Conservation (phyloP, 2,113 vertebrate genomes). For the Neodontobutis hainanensis region DNA sequence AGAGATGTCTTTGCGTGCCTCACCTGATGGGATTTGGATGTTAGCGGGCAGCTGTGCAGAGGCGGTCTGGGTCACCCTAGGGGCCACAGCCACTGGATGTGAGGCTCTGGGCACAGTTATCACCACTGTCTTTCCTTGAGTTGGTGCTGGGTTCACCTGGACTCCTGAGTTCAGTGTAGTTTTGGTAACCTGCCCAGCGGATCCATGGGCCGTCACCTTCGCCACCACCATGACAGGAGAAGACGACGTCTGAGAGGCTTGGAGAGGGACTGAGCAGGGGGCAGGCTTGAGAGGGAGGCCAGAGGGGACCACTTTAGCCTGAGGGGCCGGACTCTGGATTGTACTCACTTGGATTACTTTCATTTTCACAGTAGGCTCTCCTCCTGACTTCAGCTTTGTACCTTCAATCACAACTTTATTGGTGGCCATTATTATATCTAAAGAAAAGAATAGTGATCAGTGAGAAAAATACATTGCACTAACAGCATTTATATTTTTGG, state of each 20-base stretch:
- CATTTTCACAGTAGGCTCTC: not conserved
- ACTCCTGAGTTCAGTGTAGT: slow-evolving; percentile 27
- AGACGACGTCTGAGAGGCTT: slow-evolving; percentile 7
- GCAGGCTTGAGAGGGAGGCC: not conserved
- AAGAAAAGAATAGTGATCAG: not conserved
- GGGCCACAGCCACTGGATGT: slow-evolving; percentile 62
- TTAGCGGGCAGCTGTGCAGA: slow-evolving; percentile 84
- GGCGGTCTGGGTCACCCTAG: slow-evolving; percentile 63
- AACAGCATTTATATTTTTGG: no score
- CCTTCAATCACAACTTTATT: slow-evolving; percentile 15
- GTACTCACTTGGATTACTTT: slow-evolving; percentile 1
- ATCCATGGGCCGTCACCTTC: slow-evolving; percentile 10
- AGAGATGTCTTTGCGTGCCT: slow-evolving; percentile 9
- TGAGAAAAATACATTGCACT: not conserved
- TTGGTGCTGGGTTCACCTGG: slow-evolving; percentile 44
- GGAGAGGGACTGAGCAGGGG: not conserved
- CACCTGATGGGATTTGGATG: slow-evolving; percentile 90
- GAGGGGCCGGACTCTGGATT: not conserved
- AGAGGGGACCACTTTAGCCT: not conserved
- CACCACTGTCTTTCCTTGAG: slow-evolving; percentile 61
- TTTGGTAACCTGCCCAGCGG: slow-evolving; percentile 11
- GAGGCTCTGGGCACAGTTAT: slow-evolving; percentile 68
- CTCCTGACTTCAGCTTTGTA: slow-evolving; percentile 5
- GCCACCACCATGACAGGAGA: slow-evolving; percentile 43
- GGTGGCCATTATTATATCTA: slow-evolving; percentile 31